Percentiles rank a stretch among this genome's conserved stretches.
phyloP scores from a whole-genome alignment of 2,113 vertebrate species.

The Triplophysa dalaica region DNA sequence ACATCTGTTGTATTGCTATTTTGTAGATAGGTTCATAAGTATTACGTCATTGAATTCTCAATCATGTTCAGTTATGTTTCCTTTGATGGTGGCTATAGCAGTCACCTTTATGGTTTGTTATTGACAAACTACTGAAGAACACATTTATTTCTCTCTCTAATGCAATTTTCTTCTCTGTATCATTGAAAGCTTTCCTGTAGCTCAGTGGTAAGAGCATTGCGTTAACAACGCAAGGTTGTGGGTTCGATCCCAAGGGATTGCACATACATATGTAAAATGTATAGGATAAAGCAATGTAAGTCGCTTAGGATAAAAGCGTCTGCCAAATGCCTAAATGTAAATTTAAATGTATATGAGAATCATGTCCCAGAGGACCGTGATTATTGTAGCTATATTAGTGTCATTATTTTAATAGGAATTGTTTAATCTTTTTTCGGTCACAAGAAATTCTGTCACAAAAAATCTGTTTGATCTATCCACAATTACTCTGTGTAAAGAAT shows the following conservation, averaged over 20 bases:
- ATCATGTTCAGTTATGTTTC: not conserved
- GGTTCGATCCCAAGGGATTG: no score
- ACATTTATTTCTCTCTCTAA: not conserved
- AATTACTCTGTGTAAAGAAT: no score
- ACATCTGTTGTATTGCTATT: constrained; percentile 10
- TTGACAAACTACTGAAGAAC: not conserved
- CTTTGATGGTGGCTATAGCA: not conserved
- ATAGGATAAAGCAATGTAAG: no score
- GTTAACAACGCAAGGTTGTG: no score
- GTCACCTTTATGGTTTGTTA: not conserved
- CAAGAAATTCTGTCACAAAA: no score
- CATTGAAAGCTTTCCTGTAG: no score
- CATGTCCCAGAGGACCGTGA: not conserved
- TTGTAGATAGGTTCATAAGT: not conserved
- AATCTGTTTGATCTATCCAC: not conserved
- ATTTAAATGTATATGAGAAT: no score
- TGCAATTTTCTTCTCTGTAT: no score
- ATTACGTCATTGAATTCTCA: not conserved
- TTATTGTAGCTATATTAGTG: not conserved
- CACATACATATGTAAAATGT: no score
- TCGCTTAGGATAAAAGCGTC: no score
- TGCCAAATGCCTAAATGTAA: no score
- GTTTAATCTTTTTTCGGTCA: not conserved
- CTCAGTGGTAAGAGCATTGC: no score
- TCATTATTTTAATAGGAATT: not conserved